Percentiles rank a stretch among this genome's conserved stretches.
Conservation (phyloP, 2,888 invertebrate species). For the Acanthosepion lycidas region DNA sequence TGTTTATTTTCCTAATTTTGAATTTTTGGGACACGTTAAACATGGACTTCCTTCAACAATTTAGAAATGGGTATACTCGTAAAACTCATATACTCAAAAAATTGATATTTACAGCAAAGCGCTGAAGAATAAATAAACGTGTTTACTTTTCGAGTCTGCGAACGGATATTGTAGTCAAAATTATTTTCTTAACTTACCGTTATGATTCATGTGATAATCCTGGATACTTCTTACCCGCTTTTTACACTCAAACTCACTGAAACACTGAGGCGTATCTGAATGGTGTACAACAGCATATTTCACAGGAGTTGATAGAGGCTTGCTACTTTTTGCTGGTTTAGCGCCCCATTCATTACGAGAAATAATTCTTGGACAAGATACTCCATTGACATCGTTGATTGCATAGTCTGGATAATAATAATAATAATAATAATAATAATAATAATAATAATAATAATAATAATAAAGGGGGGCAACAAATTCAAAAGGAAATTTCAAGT, state of each 20-base stretch:
- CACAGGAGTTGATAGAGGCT: background rate
- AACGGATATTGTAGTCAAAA: too few species aligned
- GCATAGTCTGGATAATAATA: background rate
- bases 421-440: conserved; percentile 33
- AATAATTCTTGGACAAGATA: background rate
- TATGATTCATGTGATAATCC: background rate
- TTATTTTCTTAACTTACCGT: background rate
- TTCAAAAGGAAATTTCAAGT: too few species aligned
- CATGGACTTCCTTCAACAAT: too few species aligned
- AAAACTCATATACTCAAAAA: too few species aligned
- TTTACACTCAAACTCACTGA: rapidly evolving
- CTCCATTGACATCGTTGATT: too few species aligned
- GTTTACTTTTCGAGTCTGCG: too few species aligned
- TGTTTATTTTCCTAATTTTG: too few species aligned
- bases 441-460: background rate
- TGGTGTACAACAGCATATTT: background rate
- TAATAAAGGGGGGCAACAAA: too few species aligned
- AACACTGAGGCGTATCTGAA: background rate
- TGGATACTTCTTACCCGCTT: background rate
- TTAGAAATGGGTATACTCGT: too few species aligned
- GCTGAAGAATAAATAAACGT: too few species aligned
- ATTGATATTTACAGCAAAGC: too few species aligned
- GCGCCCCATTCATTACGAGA: background rate
- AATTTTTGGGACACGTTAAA: too few species aligned
- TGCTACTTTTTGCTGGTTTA: background rate